phyloP scores from a whole-genome alignment of 1,140 invertebrate genomes.

The Nylanderia fulva region DNA sequence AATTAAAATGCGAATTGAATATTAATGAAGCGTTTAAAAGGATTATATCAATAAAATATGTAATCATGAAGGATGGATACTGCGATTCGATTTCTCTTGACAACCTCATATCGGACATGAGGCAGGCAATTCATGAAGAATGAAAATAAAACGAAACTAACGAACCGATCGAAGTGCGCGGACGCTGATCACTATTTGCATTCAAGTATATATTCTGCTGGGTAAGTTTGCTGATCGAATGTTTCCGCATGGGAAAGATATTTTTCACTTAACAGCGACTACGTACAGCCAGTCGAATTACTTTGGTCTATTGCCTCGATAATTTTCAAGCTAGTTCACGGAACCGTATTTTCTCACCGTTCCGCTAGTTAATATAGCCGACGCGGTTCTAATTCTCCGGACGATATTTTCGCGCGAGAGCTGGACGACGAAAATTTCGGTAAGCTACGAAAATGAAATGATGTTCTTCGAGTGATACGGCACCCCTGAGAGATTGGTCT shows the following conservation, averaged over 20 bases:
- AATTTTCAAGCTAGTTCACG: background rate
- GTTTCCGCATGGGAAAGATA: slow-evolving; percentile 25
- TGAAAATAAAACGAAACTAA: slow-evolving; percentile 49
- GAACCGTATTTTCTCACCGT: background rate
- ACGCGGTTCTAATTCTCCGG: background rate
- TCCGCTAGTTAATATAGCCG: background rate
- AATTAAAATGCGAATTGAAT: background rate
- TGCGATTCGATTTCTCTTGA: background rate
- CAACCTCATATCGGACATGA: slow-evolving; percentile 9
- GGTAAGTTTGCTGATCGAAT: slow-evolving; percentile 34
- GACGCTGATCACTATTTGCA: slow-evolving; percentile 44
- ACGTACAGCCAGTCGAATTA: no score
- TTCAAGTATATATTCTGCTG: slow-evolving; percentile 22
- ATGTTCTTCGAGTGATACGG: slow-evolving; percentile 9
- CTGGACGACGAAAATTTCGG: background rate
- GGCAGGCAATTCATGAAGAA: slow-evolving; percentile 45
- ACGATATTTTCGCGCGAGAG: background rate
- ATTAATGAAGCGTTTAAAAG: background rate
- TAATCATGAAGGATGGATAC: background rate
- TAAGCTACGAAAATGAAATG: slow-evolving; percentile 29
- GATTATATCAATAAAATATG: slow-evolving; percentile 34
- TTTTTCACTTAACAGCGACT: slow-evolving; percentile 22
- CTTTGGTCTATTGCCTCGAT: background rate
- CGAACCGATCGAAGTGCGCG: slow-evolving; percentile 24
- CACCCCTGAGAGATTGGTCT: background rate